Percentiles rank a stretch among this genome's conserved stretches.
Conservation (phyloP, 2,113 vertebrate genomes). For the Anser cygnoides region DNA sequence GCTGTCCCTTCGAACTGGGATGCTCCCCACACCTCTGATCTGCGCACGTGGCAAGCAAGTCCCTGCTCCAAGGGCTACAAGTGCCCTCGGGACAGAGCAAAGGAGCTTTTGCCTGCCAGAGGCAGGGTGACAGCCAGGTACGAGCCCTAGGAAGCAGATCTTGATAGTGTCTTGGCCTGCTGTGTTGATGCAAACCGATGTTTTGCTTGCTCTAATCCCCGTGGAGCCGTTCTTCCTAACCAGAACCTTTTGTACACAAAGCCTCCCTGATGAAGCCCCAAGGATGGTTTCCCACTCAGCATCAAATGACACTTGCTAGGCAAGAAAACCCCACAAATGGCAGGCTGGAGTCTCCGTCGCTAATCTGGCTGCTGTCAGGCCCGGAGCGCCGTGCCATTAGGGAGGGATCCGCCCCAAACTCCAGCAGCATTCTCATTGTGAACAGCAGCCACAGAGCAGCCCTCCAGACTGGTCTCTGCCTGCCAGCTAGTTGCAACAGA, state of each 20-base stretch:
- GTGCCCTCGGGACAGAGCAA: conserved; percentile 1
- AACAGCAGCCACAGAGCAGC: background rate
- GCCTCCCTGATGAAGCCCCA: conserved; percentile 15
- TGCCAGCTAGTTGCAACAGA: conserved; percentile 56
- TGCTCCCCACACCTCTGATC: background rate
- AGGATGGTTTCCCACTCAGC: conserved; percentile 44
- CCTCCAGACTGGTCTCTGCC: conserved; percentile 53
- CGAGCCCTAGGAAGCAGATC: conserved; percentile 4
- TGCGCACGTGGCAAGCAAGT: background rate
- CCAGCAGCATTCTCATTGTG: background rate
- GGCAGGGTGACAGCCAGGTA: background rate
- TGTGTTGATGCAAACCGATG: background rate
- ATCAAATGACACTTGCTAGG: conserved; percentile 54
- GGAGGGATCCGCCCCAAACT: conserved; percentile 14
- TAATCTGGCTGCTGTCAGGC: conserved; percentile 34
- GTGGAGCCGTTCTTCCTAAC: conserved; percentile 33
- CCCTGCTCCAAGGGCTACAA: conserved; percentile 15
- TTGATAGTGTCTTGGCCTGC: background rate
- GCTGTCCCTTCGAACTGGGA: background rate
- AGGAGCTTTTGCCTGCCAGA: background rate
- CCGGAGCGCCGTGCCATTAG: conserved; percentile 15
- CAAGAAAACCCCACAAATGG: background rate
- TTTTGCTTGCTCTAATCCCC: conserved; percentile 57
- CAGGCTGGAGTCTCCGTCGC: background rate
- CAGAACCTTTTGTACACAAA: conserved; percentile 51